Evolutionary conservation across 2,113 vertebrate genomes (phyloP).

Genomic region (Vidua chalybeata): DNA sequence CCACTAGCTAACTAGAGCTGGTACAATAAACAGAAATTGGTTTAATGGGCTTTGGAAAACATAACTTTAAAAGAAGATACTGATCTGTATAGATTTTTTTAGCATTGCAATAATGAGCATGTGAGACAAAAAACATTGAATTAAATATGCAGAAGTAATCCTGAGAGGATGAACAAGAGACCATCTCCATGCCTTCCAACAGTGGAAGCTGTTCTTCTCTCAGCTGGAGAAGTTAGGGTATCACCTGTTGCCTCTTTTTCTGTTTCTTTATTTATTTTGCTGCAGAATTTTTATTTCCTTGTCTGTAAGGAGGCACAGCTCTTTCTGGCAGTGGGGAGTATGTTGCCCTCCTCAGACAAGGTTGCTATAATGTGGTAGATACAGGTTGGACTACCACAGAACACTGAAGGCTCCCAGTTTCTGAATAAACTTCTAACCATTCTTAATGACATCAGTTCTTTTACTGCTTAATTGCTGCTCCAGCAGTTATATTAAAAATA

Average conservation of each 20-base stretch:
- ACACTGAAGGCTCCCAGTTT: neutral
- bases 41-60: neutral
- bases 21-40: neutral
- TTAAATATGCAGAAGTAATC: neutral
- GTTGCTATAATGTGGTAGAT: neutral
- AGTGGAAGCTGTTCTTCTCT: neutral
- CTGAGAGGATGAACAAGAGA: neutral
- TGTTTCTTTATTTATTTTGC: neutral
- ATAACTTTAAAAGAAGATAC: neutral
- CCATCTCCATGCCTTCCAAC: neutral
- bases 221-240: neutral
- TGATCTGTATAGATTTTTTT: neutral
- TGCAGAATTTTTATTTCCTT: neutral
- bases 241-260: neutral
- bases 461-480: neutral
- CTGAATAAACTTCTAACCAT: neutral
- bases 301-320: neutral
- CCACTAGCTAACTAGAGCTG: neutral
- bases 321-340: neutral
- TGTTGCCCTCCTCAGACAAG: fast-evolving
- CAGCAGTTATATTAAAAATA: neutral
- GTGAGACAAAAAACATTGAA: neutral
- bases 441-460: neutral
- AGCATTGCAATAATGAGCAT: neutral
- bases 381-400: neutral